phyloP scores from a whole-genome alignment of 2,113 vertebrate genomes.

The Strigops habroptila region DNA sequence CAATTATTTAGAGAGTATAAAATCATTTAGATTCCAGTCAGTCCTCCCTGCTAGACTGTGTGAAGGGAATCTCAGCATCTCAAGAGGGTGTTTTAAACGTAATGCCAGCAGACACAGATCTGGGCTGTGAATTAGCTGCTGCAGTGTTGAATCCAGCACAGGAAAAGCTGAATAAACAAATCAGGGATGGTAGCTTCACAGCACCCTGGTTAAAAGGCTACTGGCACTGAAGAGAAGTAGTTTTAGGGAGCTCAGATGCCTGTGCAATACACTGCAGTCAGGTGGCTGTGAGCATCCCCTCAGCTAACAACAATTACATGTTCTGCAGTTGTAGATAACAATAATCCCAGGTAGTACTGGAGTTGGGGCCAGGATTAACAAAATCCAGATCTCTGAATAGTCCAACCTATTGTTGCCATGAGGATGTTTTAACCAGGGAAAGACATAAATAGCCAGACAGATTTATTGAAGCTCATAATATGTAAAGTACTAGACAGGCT shows the following conservation, averaged over 20 bases:
- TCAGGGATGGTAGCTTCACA: not conserved
- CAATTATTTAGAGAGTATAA: not conserved
- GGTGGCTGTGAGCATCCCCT: not conserved
- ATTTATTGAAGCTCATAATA: not conserved
- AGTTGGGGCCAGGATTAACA: not conserved
- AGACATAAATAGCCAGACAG: not conserved
- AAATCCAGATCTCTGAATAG: not conserved
- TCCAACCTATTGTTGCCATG: too few relatives aligned
- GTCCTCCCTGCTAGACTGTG: not conserved
- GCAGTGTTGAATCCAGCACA: not conserved
- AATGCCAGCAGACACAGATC: not conserved
- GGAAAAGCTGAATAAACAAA: not conserved
- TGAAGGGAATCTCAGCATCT: not conserved
- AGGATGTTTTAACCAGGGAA: not conserved
- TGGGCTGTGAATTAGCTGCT: not conserved
- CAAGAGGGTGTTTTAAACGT: not conserved
- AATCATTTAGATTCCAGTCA: not conserved
- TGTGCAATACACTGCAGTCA: not conserved
- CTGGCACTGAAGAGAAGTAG: too few relatives aligned
- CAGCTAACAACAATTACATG: not conserved
- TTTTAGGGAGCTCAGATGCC: not conserved
- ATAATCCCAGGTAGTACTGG: accelerated
- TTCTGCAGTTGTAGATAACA: not conserved
- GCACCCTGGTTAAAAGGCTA: not conserved
- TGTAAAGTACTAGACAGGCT: not conserved